Evolutionary conservation across 2,888 invertebrate genomes (phyloP), one percentile per base, ranked within the genome.

Genomic region (Drosophila recens): DNA sequence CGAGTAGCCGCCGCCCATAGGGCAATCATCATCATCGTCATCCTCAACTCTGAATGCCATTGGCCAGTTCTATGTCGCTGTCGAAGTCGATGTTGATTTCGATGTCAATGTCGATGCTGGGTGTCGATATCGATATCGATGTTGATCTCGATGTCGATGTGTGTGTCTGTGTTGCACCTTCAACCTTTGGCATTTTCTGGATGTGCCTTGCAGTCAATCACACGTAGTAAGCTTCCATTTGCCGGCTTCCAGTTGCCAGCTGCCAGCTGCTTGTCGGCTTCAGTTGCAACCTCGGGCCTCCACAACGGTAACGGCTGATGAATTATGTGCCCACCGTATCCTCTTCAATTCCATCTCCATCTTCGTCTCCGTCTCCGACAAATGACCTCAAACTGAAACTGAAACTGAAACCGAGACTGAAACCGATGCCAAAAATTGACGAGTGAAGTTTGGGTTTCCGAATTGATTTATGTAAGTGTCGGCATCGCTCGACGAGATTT

Each of bases 381-480:
- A 77, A 72, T 76, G 77, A 70, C 53, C 27, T 27, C 27, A 27
- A 27, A 27, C 27, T 17, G 51, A 33, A 36, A 23, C 57, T 17
- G 51, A 33, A 36, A 23, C 57, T 34, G 54, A 17, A 48, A 56
- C 52, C 11, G 43, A 34, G 40, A 43, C 52, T 42, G 54, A 17
- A 48, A 56, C 56, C 17, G 46, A 34, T 48, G 63, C 54, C 63
- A 54, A 48, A 43, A 54, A 54, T 46, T 20, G 46, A 33, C 13
- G 27, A 20, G 27, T 51, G 27, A 34, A 54, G 64, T 38, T 52
- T 48, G 38, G 49, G 45, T 51, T 58, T 49, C 67, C 45, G 65
- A 67, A 67, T 65, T 80, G 83, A 82, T 80, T 86, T 86, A 86
- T 75, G 64, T 86, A 86, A 72, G 64, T 59, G 59, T 61, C 63